These are phyloP conservation scores for Drosophila seguyi DNA, from an alignment of 1,140 invertebrate genomes.

Conservation along the genomic window DNA sequence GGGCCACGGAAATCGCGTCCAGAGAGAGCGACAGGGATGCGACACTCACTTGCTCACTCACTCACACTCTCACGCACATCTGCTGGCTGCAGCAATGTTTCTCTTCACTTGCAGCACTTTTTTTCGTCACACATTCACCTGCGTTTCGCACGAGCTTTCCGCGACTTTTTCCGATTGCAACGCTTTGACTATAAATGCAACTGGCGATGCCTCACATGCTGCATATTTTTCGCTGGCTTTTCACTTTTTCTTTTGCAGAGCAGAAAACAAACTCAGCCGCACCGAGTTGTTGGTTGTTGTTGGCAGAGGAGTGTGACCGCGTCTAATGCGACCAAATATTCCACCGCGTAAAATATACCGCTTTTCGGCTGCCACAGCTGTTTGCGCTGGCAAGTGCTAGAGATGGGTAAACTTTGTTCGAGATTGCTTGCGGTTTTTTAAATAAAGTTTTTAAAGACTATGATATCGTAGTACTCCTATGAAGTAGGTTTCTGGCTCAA, in stretches of 20 bases:
- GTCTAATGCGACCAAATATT: conserved; percentile 1
- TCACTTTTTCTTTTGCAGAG: conserved; percentile 64
- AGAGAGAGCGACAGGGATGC: conserved; percentile 25
- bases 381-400: conserved; percentile 4
- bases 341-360: not conserved
- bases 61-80: conserved; percentile 17
- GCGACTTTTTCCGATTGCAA: conserved; percentile 1
- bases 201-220: conserved; percentile 18
- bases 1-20: conserved; percentile 33
- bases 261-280: conserved; percentile 58
- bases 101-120: conserved; percentile 34
- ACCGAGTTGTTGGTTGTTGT: conserved; percentile 38
- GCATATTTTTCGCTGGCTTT: conserved; percentile 36
- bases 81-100: conserved; percentile 30
- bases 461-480: too few species aligned
- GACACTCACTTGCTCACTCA: conserved; percentile 28
- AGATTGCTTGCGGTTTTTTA: not conserved
- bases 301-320: conserved; percentile 53
- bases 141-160: conserved; percentile 14
- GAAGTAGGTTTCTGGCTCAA: not conserved
- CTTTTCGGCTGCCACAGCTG: conserved; percentile 5
- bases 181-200: conserved; percentile 20
- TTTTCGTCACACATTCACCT: conserved; percentile 24
- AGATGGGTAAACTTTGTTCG: not conserved
- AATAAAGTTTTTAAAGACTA: too few species aligned